These are phyloP conservation scores for Seriola aureovittata DNA, from an alignment of 2,113 vertebrate genomes.

Conservation along the genomic window DNA sequence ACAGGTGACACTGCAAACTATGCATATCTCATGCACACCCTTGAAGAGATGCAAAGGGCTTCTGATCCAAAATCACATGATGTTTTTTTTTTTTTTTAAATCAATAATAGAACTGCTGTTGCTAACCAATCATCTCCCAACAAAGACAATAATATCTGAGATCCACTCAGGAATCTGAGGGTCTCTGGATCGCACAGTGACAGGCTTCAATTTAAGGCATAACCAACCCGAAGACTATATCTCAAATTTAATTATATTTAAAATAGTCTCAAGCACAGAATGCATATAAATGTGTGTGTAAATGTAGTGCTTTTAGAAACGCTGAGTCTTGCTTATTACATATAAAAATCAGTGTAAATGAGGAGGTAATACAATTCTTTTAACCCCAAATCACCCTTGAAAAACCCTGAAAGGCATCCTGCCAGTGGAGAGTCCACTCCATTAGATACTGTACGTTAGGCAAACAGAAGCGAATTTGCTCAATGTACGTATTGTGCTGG, in stretches of 20 bases:
- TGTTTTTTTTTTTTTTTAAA: background rate
- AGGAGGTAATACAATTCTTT: background rate
- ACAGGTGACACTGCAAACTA: background rate
- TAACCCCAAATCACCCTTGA: background rate
- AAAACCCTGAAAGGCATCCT: background rate
- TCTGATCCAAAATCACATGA: background rate
- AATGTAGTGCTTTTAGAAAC: background rate
- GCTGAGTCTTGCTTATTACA: no score
- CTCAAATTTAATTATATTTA: background rate
- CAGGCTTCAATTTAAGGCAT: background rate
- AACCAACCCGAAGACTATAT: background rate
- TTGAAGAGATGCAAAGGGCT: background rate
- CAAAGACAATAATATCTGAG: background rate
- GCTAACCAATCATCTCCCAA: background rate
- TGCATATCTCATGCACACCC: background rate
- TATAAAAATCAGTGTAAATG: background rate
- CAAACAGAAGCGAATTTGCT: background rate
- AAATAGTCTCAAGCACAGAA: background rate
- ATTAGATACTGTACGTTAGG: background rate
- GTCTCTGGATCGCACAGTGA: background rate
- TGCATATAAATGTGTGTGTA: background rate
- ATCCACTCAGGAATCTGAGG: slow-evolving; percentile 3
- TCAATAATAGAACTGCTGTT: background rate
- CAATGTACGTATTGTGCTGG: background rate
- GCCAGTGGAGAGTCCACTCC: background rate